Evolutionary conservation across 1,140 invertebrate species (phyloP), one percentile per base, ranked within the genome.

Genomic region (Mactra quadrangularis): DNA sequence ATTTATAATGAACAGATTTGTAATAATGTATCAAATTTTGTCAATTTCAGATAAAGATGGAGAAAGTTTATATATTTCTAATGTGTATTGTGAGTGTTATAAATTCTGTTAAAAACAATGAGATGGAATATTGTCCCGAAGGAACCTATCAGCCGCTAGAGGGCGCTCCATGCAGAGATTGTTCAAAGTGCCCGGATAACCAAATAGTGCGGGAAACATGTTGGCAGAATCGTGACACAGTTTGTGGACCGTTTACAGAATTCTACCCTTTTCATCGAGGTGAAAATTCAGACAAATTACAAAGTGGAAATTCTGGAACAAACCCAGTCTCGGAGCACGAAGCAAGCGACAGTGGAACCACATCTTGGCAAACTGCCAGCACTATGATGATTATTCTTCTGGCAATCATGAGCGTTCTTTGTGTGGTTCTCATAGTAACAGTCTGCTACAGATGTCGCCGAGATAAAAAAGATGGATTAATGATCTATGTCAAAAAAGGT

Each of bases 171-270:
- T 78, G 75, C n/a, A 31, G 11, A 17, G 33, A 55, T 3, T 78
- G 75, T 53, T 64, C 75, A 1, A 47, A 35, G 3, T 78, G 75
- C 45, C 75, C 75, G 15, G 75, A 64, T 1, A 78, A 78, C 47
- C 41, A 78, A 41, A 66, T 78, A 15, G 75, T 78, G 1, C 59
- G 62, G 29, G 75, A 78, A 31, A 78, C 75, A 1, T 78, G 75
- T 38, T 41, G 45, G 55, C 11, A 41, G 25, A n/a, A 50, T 9
- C 45, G 75, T 15, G 75, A 78, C 75, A 78, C 75, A 17, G 55
- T 60, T 2, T 78, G 75, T 25, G 75, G 75, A 19, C 27, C 60
- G 0, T 78, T 78, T 25, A 66, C 62, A 2, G 75, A 78, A 27
- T 78, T 78, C 22, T 15, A 78, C 15, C 29, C 41, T 35, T 78